Percentiles rank a stretch among this genome's conserved stretches.
phyloP scores from a whole-genome alignment of 2,113 vertebrate species.

The Zosterops borbonicus region DNA sequence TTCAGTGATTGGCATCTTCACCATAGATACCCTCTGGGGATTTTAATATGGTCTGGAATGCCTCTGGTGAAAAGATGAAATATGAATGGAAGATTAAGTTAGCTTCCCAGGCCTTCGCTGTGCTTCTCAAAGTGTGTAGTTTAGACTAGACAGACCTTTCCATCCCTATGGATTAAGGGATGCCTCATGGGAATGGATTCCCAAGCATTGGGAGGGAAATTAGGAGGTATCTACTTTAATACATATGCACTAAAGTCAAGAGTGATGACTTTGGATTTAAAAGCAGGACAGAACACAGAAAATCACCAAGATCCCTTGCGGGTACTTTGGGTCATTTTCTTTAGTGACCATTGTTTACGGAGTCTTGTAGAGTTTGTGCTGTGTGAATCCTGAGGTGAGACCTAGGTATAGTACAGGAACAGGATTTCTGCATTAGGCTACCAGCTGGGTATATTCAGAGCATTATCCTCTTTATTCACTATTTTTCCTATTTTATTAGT shows the following conservation, averaged over 20 bases:
- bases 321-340: background rate
- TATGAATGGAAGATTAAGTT: background rate
- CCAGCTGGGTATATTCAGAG: background rate
- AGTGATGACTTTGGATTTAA: background rate
- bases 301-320: background rate
- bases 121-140: background rate
- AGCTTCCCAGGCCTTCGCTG: background rate
- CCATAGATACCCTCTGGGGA: background rate
- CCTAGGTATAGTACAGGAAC: background rate
- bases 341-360: background rate
- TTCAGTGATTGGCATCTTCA: background rate
- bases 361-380: background rate
- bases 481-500: background rate
- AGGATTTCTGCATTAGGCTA: background rate
- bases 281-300: background rate
- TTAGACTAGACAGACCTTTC: background rate
- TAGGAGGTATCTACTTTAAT: background rate
- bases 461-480: background rate
- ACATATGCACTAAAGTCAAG: background rate
- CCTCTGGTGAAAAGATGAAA: background rate
- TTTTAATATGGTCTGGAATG: background rate
- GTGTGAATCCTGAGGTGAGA: background rate
- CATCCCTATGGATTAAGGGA: background rate
- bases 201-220: background rate
- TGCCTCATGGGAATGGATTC: background rate